phyloP scores from a whole-genome alignment of 2,797 vertebrate species.

The Syncerus caffer region DNA sequence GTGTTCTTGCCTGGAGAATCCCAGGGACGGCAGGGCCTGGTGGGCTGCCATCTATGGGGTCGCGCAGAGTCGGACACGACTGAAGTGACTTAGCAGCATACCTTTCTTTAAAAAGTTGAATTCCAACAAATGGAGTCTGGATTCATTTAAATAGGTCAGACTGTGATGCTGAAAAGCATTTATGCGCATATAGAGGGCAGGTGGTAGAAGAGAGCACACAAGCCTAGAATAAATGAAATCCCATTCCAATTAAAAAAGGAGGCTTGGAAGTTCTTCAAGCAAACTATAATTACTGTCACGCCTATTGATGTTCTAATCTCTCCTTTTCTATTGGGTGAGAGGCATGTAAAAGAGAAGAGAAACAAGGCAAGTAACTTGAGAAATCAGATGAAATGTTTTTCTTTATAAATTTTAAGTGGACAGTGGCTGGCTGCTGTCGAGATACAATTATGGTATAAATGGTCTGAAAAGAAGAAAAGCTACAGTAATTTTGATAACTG shows the following conservation, averaged over 20 bases:
- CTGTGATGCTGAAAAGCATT: neutral
- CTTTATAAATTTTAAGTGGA: constrained; percentile 29
- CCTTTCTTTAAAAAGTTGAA: constrained; percentile 35
- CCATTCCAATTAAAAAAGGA: constrained; percentile 26
- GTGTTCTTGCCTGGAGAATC: too few species aligned
- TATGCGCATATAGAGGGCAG: neutral
- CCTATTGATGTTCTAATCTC: neutral
- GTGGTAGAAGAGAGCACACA: neutral
- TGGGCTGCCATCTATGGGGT: too few species aligned
- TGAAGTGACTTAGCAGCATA: too few species aligned
- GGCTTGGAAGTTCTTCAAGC: neutral
- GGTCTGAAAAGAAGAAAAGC: constrained; percentile 26
- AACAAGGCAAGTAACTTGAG: constrained; percentile 39
- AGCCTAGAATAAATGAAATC: constrained; percentile 27
- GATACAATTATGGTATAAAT: neutral
- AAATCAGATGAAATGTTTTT: constrained; percentile 28
- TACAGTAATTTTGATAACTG: constrained; percentile 28
- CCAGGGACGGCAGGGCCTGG: too few species aligned
- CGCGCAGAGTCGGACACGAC: too few species aligned
- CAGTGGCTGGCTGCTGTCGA: neutral
- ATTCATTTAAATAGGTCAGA: neutral
- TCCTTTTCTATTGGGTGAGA: neutral
- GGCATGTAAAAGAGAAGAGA: neutral
- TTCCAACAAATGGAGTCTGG: neutral
- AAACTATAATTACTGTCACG: constrained; percentile 8